Percentiles rank a stretch among this genome's conserved stretches.
Conservation (phyloP, 2,888 invertebrate species). For the Parnassius glacialis region DNA sequence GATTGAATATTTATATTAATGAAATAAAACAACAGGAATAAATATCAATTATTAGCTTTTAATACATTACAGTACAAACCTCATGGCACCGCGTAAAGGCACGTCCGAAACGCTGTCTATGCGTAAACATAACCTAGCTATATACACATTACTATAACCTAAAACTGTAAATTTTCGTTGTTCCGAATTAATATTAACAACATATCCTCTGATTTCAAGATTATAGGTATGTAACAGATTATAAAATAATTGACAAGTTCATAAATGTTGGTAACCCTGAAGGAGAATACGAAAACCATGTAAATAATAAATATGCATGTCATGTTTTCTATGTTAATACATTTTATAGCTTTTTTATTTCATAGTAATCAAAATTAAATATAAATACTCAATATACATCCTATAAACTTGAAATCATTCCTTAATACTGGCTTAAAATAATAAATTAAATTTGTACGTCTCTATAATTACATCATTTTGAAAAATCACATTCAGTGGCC, state of each 20-base stretch:
- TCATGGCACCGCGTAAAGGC: constrained; percentile 74
- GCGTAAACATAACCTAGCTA: constrained; percentile 37
- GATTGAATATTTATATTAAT: not conserved
- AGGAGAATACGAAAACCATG: too few species aligned
- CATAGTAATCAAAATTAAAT: too few species aligned
- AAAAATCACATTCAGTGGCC: not conserved
- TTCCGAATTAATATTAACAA: constrained; percentile 7
- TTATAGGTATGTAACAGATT: not conserved
- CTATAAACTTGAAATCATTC: constrained; percentile 21
- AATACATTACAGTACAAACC: constrained; percentile 53
- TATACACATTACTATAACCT: constrained; percentile 38
- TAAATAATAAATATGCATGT: too few species aligned
- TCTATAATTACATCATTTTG: constrained; percentile 9
- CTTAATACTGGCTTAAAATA: constrained; percentile 25
- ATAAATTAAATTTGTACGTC: constrained; percentile 37
- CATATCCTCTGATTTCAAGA: constrained; percentile 14
- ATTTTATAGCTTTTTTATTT: too few species aligned
- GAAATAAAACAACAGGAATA: constrained; percentile 25
- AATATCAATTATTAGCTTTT: constrained; percentile 50
- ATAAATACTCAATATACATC: not conserved
- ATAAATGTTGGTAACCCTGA: too few species aligned
- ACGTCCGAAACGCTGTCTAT: constrained; percentile 53
- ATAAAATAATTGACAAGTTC: too few species aligned
- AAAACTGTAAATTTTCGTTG: constrained; percentile 10
- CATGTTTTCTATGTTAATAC: too few species aligned